A percentile compares a stretch with the other conserved stretches of the same genome.
Evolutionary conservation across 2,797 vertebrate species (phyloP).

Genomic region (Pseudomugil gertrudae): DNA sequence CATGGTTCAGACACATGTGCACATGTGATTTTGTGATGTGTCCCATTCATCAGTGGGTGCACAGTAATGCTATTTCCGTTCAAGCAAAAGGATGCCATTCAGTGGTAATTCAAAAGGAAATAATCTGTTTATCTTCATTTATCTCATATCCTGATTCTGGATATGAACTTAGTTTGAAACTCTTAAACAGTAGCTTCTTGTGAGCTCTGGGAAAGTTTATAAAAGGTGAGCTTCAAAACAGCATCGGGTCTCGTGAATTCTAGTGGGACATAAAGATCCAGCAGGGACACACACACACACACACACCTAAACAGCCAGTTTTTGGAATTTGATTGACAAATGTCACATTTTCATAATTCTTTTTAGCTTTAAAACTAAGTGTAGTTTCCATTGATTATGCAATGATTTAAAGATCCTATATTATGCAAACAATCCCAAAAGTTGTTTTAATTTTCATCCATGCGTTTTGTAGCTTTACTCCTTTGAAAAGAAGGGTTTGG

Average conservation of each 20-base stretch:
- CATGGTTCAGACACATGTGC: constrained; percentile 4
- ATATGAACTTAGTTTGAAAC: constrained; percentile 45
- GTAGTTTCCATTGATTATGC: too few species aligned
- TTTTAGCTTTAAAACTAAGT: too few species aligned
- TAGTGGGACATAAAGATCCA: too few species aligned
- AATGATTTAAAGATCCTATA: too few species aligned
- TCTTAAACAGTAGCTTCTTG: constrained; percentile 14
- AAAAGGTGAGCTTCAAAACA: constrained; percentile 27
- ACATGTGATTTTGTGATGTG: background rate
- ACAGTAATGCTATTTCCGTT: constrained; percentile 43
- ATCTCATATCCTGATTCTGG: constrained; percentile 45
- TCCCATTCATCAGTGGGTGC: constrained; percentile 22
- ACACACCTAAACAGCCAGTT: too few species aligned
- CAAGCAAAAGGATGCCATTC: constrained; percentile 35
- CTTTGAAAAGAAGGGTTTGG: too few species aligned
- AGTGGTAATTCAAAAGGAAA: constrained; percentile 34
- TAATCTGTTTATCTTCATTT: constrained; percentile 61
- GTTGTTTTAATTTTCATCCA: too few species aligned
- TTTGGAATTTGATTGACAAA: too few species aligned
- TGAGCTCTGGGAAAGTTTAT: constrained; percentile 11
- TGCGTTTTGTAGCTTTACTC: too few species aligned
- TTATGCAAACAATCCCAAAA: too few species aligned
- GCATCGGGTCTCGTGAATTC: background rate
- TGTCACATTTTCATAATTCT: too few species aligned
- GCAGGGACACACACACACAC: too few species aligned